Base-by-base conservation (phyloP, 2,888 invertebrate genomes). In the Ormyrus labotus region DNA sequence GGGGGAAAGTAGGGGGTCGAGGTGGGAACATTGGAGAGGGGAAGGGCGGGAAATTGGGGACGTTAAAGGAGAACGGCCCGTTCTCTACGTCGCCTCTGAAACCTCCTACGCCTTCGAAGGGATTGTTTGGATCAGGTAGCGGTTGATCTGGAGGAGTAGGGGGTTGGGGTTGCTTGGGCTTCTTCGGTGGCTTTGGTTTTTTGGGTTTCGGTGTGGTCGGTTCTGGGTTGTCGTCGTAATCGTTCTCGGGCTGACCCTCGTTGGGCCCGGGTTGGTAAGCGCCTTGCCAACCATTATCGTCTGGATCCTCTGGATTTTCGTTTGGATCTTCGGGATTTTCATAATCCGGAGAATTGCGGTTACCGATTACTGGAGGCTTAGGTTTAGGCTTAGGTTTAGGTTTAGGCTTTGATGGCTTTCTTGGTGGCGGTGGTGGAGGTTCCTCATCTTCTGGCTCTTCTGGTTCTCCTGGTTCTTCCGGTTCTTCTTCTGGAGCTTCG, bases 211-310 rank as follows among this genome's bases (percentile, higher is more conserved):
- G 45, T 45, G 58, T 50, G 63, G 57, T 61, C 45, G 51, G 34
- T 48, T 57, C 69, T 10, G 45, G 8, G 47, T 65, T 47, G 1
- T 48, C n/a, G 11, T 73, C 74, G 0, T 34, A 34, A 34, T 34
- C 34, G 34, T 34, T 34, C 34, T 34, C 34, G 34, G 34, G 34
- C 34, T 34, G 3, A 34, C 51, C 65, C 72, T 77, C 77, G 48
- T 71, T 70, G 47, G 58, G 63, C 0, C 68, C 65, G 7, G 78
- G 78, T 6, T 60, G 45, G n/a, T 79, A 76, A 57, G 76, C 72
- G 10, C 76, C 73, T 77, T 72, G 79, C 72, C 73, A 78, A n/a
- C 81, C 81, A 60, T 78, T 80, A 58, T 79, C 70, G 13, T 83
- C 71, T 57, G 79, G 70, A 67, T 76, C 79, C 34, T 61, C 65